Conservation (phyloP, 2,888 invertebrate species). For the Tenthredo distinguenda region DNA sequence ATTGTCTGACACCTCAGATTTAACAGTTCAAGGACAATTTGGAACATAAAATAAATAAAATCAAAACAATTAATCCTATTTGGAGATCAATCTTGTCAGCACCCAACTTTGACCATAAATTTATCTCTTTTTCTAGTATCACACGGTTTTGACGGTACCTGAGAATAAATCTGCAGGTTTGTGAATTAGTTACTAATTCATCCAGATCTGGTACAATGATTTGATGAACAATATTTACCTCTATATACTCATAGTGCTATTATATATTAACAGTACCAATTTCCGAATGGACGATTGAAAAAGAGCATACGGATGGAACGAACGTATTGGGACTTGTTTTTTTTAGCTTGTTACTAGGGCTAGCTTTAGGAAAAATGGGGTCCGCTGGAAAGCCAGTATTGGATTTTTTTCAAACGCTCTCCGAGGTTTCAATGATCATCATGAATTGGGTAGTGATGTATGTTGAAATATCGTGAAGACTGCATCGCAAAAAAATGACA, state of each 20-base stretch:
- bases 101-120: background rate
- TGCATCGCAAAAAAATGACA: background rate
- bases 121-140: conserved; percentile 77
- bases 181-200: background rate
- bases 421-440: conserved; percentile 96
- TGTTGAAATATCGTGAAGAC: conserved; percentile 63
- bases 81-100: background rate
- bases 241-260: background rate
- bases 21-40: background rate
- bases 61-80: background rate
- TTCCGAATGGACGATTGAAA: conserved; percentile 84
- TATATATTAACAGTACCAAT: conserved; percentile 60
- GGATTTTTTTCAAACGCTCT: conserved; percentile 90
- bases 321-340: conserved; percentile 92
- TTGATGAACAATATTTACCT: background rate
- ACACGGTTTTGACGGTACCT: conserved; percentile 80
- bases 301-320: conserved; percentile 86
- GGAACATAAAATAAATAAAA: background rate
- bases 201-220: background rate
- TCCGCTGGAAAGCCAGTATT: conserved; percentile 88
- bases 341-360: conserved; percentile 91
- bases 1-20: background rate
- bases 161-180: conserved; percentile 66
- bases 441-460: conserved; percentile 97
- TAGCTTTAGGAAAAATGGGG: conserved; percentile 92